phyloP scores from a whole-genome alignment of 37 sponge, comb jelly and placozoan species.

The Oopsacas minuta region DNA sequence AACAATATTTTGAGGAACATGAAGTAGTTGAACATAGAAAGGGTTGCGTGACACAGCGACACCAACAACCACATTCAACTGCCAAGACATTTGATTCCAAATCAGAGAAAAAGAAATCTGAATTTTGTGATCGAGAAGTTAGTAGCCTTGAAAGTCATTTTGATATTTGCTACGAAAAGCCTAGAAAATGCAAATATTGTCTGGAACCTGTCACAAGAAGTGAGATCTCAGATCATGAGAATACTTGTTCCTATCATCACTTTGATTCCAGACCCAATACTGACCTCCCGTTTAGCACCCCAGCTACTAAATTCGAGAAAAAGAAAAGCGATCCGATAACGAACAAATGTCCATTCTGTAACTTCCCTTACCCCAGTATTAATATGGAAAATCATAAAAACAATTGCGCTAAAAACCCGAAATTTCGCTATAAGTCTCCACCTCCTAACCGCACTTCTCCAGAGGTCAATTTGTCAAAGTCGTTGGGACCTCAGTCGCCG shows the following conservation, averaged over 20 bases:
- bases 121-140: neutral
- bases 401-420: neutral
- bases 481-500: too few species aligned
- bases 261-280: neutral
- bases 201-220: neutral
- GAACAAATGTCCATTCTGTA: neutral
- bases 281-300: neutral
- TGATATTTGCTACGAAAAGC: neutral
- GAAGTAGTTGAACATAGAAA: neutral
- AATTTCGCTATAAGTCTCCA: neutral
- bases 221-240: neutral
- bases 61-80: too few species aligned
- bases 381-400: neutral
- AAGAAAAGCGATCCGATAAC: neutral
- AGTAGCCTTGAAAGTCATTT: neutral
- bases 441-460: neutral
- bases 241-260: neutral
- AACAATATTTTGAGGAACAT: neutral
- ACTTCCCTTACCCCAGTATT: neutral
- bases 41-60: neutral
- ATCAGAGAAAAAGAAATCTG: neutral
- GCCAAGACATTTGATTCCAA: neutral
- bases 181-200: neutral
- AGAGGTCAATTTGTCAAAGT: too few species aligned
- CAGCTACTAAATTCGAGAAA: neutral